Base-by-base conservation (phyloP, 1,140 invertebrate genomes). In the Antheraea mylitta region DNA sequence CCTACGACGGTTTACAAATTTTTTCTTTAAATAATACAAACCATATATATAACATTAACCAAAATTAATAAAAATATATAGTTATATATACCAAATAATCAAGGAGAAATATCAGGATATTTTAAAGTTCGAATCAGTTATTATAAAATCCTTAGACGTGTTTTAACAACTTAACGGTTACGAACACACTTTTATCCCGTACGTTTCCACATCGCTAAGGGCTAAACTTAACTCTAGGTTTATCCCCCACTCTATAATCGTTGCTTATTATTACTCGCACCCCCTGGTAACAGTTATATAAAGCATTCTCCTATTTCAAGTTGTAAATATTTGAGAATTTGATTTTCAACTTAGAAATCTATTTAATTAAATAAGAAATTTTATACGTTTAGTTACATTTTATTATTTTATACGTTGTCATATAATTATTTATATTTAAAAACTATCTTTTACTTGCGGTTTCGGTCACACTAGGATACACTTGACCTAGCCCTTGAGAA, bases 201-300 rank as follows among this genome's bases (percentile, higher is more conserved):
- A 73, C 79, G 64, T 80, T 78, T 18, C 48, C 62, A 61, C 13
- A 67, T 61, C n/a, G n/a, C 58, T 64, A 65, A 75, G 63, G 68
- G 64, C 70, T 53, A n/a, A 64, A 72, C 18, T 64, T 42, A 16
- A 58, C 19, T 16, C 19, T 30, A 48, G 69, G 11, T 58, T 70
- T 48, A 63, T 45, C 69, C 81, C 77, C 79, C 64, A 61, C 69
- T 81, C 71, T 72, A 76, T 85, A 87, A 86, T 86, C 82, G 79
- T 75, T 78, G 71, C 72, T 85, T 82, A 85, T 86, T 85, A 85
- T 82, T 80, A 78, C 76, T 75, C 69, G 69, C 74, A 42, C 82
- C 78, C 71, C 70, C 38, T 60, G 69, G 68, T 74, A 71, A 76
- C 79, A 83, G 77, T 74, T 72, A 72, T 69, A 62, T 72, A 75